phyloP scores from a whole-genome alignment of 2,888 invertebrate species.

The Balanococcus diminutus region DNA sequence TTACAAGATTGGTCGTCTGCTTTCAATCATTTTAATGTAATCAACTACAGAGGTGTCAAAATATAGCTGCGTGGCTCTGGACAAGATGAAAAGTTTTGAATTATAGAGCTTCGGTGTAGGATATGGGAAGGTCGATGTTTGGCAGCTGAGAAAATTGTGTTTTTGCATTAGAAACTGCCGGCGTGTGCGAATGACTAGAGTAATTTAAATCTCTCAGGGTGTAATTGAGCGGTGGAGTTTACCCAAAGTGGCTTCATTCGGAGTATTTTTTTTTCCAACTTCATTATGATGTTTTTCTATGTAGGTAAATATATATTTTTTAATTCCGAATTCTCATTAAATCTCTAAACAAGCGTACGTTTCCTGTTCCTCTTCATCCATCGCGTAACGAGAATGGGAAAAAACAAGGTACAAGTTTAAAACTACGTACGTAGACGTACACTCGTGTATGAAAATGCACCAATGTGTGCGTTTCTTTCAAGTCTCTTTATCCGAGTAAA shows the following conservation, averaged over 20 bases:
- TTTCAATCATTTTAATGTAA: slow-evolving; percentile 12
- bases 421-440: neutral
- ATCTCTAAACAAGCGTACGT: neutral
- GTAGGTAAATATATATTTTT: neutral
- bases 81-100: too few species aligned
- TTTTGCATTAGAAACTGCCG: neutral
- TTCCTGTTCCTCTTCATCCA: neutral
- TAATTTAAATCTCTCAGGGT: neutral
- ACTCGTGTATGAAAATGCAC: neutral
- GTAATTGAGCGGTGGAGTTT: neutral
- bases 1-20: neutral
- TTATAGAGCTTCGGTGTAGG: neutral
- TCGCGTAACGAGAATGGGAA: neutral
- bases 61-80: neutral
- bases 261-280: too few species aligned
- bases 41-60: neutral
- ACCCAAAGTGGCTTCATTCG: too few species aligned
- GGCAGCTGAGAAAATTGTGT: neutral
- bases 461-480: neutral
- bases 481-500: neutral
- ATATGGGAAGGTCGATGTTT: neutral
- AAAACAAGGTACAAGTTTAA: neutral
- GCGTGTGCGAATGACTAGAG: neutral
- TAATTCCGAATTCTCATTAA: neutral
- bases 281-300: too few species aligned